Percentiles rank a stretch among this genome's conserved stretches.
phyloP scores from a whole-genome alignment of 1,140 invertebrate genomes.

The Drosophila oshimai region DNA sequence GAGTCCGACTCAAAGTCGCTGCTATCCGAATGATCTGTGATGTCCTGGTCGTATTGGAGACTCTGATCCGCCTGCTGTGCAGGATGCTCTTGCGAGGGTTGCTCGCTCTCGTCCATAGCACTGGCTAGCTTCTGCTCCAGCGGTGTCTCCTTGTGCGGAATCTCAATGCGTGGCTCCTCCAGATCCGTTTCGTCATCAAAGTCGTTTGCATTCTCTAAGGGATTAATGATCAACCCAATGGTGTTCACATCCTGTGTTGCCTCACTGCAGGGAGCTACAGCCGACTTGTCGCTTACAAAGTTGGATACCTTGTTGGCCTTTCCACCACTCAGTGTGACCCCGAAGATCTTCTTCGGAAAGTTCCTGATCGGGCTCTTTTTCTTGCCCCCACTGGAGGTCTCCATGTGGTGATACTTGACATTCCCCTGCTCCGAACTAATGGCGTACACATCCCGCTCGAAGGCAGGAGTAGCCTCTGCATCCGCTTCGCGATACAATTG shows the following conservation, averaged over 20 bases:
- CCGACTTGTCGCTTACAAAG: constrained; percentile 73
- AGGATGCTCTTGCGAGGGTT: neutral
- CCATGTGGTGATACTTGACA: constrained; percentile 91
- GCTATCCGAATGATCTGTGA: constrained; percentile 77
- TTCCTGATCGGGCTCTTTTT: constrained; percentile 80
- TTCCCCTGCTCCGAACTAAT: constrained; percentile 94
- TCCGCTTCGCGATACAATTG: constrained; percentile 87
- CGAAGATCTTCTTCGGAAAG: constrained; percentile 81
- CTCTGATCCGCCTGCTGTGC: constrained; percentile 33
- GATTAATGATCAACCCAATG: constrained; percentile 84
- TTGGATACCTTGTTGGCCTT: constrained; percentile 78
- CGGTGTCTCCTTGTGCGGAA: constrained; percentile 54
- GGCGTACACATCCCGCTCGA: constrained; percentile 88
- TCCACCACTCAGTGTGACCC: constrained; percentile 82
- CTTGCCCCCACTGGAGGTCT: constrained; percentile 55
- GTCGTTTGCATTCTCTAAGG: constrained; percentile 81
- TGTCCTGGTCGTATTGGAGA: constrained; percentile 63
- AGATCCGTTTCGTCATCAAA: constrained; percentile 77
- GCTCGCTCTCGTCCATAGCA: constrained; percentile 65
- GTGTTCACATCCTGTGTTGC: constrained; percentile 64
- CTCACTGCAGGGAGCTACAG: constrained; percentile 24
- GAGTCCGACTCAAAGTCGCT: constrained; percentile 79
- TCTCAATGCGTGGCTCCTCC: constrained; percentile 63
- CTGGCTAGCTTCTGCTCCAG: constrained; percentile 59
- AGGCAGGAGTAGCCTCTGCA: constrained; percentile 80